Evolutionary conservation across 2,797 vertebrate genomes (phyloP), one percentile per base, ranked within the genome.

Genomic region (Sebastes glaucus): DNA sequence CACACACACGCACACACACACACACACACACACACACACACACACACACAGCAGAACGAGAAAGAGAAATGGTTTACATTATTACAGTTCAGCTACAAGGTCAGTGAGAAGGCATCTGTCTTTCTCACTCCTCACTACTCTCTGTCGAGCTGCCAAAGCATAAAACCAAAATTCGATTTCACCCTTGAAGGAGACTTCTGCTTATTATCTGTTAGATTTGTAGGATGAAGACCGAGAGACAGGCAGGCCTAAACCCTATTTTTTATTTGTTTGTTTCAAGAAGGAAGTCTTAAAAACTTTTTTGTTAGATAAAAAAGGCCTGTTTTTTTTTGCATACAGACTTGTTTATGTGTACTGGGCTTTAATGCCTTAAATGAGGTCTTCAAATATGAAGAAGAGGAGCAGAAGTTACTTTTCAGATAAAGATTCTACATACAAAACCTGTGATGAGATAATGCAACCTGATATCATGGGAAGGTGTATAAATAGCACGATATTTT

Each of bases 51-150:
- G 22, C 22, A 30, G 46, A 73, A 57, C 0, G 3, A 74, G 56
- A 81, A 56, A 74, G 75, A 84, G 53, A 89, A 83, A 87, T 77
- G 79, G 72, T 89, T 88, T 65, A 68, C 75, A 80, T 84, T 59
- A 78, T 82, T 80, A 61, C 63, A 85, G 82, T 84, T 86, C 69
- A 79, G 68, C 65, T 64, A n/a, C 32, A 65, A 85, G 86, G 87
- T 88, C 88, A 88, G 81, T 22, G 55, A 85, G 64, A 11, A 92
- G 85, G 78, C 81, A 74, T 67, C 74, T 33, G 52, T 63, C 57
- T 67, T 22, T 46, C 76, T 71, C 71, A 2, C 57, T 61, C 63
- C 65, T 71, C 69, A 2, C 57, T 57, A 63, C 38, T 62, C 67
- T 55, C 27, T 53, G 16, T 85, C 66, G 25, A 5, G 25, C 77